Evolutionary conservation across 2,113 vertebrate species (phyloP).

Genomic region (Erythrolamprus reginae): DNA sequence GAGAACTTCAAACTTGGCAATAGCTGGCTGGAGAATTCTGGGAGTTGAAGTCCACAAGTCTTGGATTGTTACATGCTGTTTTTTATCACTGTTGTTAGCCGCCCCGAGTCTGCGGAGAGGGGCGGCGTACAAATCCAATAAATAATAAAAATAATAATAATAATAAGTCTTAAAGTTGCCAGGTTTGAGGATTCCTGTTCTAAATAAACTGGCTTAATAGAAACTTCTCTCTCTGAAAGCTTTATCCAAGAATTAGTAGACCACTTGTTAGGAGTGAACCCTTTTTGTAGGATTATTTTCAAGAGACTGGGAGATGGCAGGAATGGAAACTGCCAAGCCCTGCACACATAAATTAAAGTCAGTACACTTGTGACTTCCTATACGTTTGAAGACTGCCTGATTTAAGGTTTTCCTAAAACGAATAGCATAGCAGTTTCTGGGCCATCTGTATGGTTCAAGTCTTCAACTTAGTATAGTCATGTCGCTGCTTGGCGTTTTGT

Average conservation of each 20-base stretch:
- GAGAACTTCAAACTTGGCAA: too few relatives aligned
- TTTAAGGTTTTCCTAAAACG: not conserved
- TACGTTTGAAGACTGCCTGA: not conserved
- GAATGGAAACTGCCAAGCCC: not conserved
- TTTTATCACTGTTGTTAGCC: too few relatives aligned
- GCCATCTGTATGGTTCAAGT: not conserved
- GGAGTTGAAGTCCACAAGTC: too few relatives aligned
- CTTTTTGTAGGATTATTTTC: not conserved
- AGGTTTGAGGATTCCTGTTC: too few relatives aligned
- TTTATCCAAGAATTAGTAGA: not conserved
- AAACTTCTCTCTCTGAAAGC: not conserved
- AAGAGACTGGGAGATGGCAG: not conserved
- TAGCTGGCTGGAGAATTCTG: too few relatives aligned
- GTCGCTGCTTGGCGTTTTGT: not conserved
- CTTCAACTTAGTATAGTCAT: not conserved
- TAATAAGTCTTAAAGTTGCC: too few relatives aligned
- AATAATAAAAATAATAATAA: too few relatives aligned
- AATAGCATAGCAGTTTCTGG: not conserved
- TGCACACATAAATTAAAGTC: not conserved
- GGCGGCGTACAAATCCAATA: too few relatives aligned
- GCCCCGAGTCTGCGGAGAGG: too few relatives aligned
- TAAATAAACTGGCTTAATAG: not conserved
- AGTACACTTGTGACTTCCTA: not conserved
- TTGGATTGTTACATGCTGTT: too few relatives aligned
- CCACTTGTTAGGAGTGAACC: not conserved